phyloP scores from a whole-genome alignment of 2,888 invertebrate genomes.

The Rhopalosiphum nymphaeae region DNA sequence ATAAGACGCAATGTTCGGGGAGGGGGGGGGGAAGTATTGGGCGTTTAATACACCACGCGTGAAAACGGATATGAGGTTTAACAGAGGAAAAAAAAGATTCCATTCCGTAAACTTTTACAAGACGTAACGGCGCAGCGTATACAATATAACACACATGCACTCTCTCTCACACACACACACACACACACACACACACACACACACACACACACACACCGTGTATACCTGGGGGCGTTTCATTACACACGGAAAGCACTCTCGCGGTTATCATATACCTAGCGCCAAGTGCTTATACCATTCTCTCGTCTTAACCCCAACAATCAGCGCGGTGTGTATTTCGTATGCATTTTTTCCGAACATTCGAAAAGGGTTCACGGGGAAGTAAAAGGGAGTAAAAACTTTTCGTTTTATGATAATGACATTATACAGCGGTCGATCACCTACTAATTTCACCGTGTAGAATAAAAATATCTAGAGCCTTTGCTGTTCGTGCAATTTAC shows the following conservation, averaged over 20 bases:
- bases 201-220: not conserved
- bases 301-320: not conserved
- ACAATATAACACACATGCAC: not conserved
- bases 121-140: not conserved
- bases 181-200: not conserved
- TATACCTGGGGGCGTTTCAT: not conserved
- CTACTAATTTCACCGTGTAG: no score
- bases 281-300: not conserved
- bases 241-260: conserved; percentile 26
- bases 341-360: not conserved
- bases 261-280: not conserved
- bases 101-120: conserved; percentile 43
- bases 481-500: no score
- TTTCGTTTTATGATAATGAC: no score
- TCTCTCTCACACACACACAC: not conserved
- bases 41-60: conserved; percentile 36
- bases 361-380: not conserved
- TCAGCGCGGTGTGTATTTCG: not conserved
- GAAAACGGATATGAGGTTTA: conserved; percentile 18
- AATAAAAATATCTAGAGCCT: no score
- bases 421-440: no score
- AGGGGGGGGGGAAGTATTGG: not conserved
- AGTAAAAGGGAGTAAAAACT: no score
- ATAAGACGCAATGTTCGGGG: not conserved
- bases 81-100: not conserved